Percentiles rank a stretch among this genome's conserved stretches.
phyloP scores from a whole-genome alignment of 1,140 invertebrate genomes.

The Hycleus phaleratus region DNA sequence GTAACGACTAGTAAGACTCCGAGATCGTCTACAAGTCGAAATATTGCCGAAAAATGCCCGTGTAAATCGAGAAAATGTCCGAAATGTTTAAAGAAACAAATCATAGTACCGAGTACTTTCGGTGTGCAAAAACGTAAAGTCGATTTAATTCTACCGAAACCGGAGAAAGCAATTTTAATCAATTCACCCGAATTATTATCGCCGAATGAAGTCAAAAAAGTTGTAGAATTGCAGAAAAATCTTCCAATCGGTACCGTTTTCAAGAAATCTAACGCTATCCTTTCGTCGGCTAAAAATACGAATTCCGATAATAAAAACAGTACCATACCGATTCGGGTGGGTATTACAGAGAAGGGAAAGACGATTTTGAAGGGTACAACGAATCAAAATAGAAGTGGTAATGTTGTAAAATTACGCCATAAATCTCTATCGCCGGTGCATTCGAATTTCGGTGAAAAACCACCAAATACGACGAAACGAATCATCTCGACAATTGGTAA shows the following conservation, averaged over 20 bases:
- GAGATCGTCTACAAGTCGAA: conserved; percentile 19
- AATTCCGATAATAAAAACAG: conserved; percentile 42
- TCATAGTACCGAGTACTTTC: conserved; percentile 34
- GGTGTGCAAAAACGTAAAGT: conserved; percentile 36
- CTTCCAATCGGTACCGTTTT: conserved; percentile 35
- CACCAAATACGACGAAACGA: conserved; percentile 12
- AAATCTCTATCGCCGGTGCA: conserved; percentile 9
- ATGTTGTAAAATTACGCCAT: background rate
- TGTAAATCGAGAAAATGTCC: background rate
- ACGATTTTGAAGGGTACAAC: conserved; percentile 32
- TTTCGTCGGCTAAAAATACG: conserved; percentile 36
- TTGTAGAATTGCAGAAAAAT: conserved; percentile 41
- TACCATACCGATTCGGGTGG: conserved; percentile 41
- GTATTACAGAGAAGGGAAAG: conserved; percentile 44
- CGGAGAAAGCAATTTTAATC: conserved; percentile 23
- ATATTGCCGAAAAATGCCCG: conserved; percentile 8
- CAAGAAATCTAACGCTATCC: conserved; percentile 40
- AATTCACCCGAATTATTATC: conserved; percentile 50
- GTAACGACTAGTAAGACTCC: conserved; percentile 23
- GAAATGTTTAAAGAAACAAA: background rate
- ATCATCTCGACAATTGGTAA: conserved; percentile 2
- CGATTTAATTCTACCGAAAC: conserved; percentile 24
- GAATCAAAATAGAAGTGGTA: background rate
- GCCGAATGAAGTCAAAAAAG: conserved; percentile 51
- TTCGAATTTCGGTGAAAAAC: background rate